Evolutionary conservation across 2,113 vertebrate genomes (phyloP).

Genomic region (Lepus timidus): DNA sequence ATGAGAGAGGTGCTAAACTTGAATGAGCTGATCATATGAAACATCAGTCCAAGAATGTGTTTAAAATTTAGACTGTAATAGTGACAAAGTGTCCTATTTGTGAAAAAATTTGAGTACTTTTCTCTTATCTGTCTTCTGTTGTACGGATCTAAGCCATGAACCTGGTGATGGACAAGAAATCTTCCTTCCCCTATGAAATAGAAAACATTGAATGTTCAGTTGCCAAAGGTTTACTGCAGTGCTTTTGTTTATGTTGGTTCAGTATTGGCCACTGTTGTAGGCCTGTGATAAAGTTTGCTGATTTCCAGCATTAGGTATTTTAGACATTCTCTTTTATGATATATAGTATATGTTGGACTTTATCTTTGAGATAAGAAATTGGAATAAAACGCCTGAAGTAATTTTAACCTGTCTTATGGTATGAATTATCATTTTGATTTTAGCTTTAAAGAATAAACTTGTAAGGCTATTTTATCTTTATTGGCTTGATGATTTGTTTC

Average conservation of each 20-base stretch:
- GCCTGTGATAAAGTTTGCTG: neutral
- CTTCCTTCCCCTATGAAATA: neutral
- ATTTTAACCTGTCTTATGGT: conserved; percentile 29
- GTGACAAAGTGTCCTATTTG: conserved; percentile 86
- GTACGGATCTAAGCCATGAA: neutral
- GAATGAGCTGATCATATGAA: conserved; percentile 98
- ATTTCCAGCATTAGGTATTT: conserved; percentile 52
- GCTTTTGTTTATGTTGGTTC: conserved; percentile 9
- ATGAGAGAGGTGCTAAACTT: conserved; percentile 97
- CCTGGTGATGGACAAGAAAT: neutral
- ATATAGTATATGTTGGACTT: neutral
- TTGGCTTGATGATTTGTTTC: conserved; percentile 55
- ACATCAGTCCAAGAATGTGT: conserved; percentile 99
- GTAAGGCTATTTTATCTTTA: conserved; percentile 64
- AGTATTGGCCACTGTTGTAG: neutral
- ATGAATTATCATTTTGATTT: conserved; percentile 54
- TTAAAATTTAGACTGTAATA: conserved; percentile 86
- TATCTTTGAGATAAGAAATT: conserved; percentile 53
- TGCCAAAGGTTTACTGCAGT: neutral
- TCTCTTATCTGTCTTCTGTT: neutral
- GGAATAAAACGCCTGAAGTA: conserved; percentile 40
- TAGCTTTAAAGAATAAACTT: conserved; percentile 62
- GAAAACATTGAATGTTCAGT: neutral
- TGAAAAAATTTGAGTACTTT: neutral
- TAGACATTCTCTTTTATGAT: conserved; percentile 5